Percentiles rank a stretch among this genome's conserved stretches.
phyloP scores from a whole-genome alignment of 2,797 vertebrate genomes.

The Hemitrygon akajei region DNA sequence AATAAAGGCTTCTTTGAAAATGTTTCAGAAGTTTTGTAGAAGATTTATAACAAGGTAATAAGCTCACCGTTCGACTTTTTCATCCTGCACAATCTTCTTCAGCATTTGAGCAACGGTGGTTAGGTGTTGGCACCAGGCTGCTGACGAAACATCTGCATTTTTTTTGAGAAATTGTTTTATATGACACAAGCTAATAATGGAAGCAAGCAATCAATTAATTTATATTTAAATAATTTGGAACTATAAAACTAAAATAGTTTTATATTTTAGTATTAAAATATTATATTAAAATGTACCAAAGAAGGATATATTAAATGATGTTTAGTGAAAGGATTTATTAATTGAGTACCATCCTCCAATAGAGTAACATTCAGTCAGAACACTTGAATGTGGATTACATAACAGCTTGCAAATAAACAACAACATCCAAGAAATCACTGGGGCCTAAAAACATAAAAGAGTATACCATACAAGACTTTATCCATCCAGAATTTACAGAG shows the following conservation, averaged over 20 bases:
- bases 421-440: neutral
- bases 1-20: neutral
- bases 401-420: neutral
- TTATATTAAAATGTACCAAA: neutral
- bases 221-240: neutral
- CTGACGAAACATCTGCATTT: conserved; percentile 48
- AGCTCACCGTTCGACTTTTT: conserved; percentile 1
- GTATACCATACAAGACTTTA: too few species aligned
- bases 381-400: neutral
- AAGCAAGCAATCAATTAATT: neutral
- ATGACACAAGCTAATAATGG: neutral
- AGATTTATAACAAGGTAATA: neutral
- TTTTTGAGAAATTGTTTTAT: neutral
- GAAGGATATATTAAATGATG: neutral
- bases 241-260: neutral
- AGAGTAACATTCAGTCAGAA: neutral
- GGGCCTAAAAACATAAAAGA: too few species aligned
- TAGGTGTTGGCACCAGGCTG: conserved; percentile 47
- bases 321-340: too few species aligned
- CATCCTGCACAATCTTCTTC: conserved; percentile 47
- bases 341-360: neutral
- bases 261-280: too few species aligned
- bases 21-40: neutral
- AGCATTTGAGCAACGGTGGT: conserved; percentile 50
- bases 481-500: too few species aligned